phyloP scores from a whole-genome alignment of 30 jellyfish, hydroid and myxozoan genomes.

The Pseudorhiza aurosa region DNA sequence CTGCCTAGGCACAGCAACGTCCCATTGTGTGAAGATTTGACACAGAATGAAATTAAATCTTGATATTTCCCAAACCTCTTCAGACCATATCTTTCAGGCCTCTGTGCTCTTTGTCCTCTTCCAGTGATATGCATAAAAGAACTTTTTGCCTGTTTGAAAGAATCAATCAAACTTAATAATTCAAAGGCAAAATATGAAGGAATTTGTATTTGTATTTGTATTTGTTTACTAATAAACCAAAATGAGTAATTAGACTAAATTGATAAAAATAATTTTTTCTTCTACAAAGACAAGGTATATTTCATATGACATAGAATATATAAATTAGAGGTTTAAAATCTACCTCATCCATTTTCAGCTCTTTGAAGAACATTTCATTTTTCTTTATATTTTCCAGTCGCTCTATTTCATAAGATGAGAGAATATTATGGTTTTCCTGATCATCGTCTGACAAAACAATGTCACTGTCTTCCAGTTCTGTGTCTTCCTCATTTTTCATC shows the following conservation, averaged over 20 bases:
- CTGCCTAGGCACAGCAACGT: too few species aligned
- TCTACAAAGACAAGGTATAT: too few species aligned
- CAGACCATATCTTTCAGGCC: constrained; percentile 48
- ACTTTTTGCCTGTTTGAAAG: constrained; percentile 34
- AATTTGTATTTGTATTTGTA: neutral
- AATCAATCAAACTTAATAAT: too few species aligned
- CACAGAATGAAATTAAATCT: too few species aligned
- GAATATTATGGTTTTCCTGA: constrained; percentile 14
- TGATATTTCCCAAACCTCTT: too few species aligned
- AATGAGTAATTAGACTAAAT: too few species aligned
- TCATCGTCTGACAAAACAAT: neutral
- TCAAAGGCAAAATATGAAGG: neutral
- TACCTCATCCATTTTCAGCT: constrained; percentile 43
- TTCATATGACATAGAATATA: too few species aligned
- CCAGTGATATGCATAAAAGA: constrained; percentile 2
- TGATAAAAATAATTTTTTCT: too few species aligned
- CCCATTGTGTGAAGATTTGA: too few species aligned
- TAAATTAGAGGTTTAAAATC: too few species aligned
- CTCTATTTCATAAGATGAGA: constrained; percentile 47
- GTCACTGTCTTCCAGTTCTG: constrained; percentile 14
- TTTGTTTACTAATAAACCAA: too few species aligned
- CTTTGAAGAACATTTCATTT: constrained; percentile 36
- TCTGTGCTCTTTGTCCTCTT: neutral
- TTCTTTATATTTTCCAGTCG: constrained; percentile 35
- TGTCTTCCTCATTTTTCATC: neutral